Percentiles rank a stretch among this genome's conserved stretches.
These are phyloP conservation scores for Eurystomus glaucurus DNA, from an alignment of 2,797 vertebrate species.

Conservation along the genomic window DNA sequence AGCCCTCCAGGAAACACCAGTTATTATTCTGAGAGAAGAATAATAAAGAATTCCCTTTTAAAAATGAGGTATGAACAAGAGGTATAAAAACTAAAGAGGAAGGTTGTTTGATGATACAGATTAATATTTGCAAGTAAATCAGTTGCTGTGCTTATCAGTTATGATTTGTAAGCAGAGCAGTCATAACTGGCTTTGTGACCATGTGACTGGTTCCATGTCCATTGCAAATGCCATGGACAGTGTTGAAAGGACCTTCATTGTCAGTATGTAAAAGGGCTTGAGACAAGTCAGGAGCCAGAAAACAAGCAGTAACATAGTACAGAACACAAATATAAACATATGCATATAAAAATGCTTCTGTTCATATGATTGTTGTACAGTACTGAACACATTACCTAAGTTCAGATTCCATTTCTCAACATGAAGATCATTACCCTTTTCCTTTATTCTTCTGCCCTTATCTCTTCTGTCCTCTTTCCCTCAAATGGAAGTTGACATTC, in stretches of 20 bases:
- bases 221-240: neutral
- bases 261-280: neutral
- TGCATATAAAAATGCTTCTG: neutral
- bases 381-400: neutral
- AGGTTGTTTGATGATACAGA: neutral
- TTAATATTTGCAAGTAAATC: neutral
- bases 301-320: neutral
- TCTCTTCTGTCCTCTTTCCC: neutral
- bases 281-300: neutral
- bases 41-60: neutral
- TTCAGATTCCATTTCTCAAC: neutral
- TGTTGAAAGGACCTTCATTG: neutral
- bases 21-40: neutral
- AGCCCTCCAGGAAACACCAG: neutral
- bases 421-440: neutral
- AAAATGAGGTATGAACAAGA: neutral
- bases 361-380: rapidly evolving
- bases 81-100: neutral
- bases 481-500: neutral
- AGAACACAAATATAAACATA: neutral
- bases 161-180: neutral
- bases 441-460: neutral
- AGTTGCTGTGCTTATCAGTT: neutral
- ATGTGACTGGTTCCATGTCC: neutral
- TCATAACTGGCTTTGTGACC: neutral